Conservation (phyloP, 2,113 vertebrate species). For the Microtus pennsylvanicus region DNA sequence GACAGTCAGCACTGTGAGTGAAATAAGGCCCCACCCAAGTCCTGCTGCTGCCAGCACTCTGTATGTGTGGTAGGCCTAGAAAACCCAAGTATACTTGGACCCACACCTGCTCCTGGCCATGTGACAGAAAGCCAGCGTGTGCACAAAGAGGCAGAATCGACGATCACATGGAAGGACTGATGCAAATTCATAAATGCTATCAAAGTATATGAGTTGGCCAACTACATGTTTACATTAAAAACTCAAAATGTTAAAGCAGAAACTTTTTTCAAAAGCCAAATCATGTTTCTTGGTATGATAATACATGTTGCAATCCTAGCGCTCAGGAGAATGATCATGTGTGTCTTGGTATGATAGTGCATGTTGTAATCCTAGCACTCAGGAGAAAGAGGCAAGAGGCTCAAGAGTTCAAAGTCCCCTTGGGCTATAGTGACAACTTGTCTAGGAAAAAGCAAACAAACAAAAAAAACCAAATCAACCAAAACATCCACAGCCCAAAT, state of each 20-base stretch:
- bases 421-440: background rate
- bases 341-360: too few relatives aligned
- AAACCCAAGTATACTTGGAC: background rate
- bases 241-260: background rate
- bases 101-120: background rate
- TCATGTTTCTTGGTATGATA: background rate
- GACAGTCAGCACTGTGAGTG: background rate
- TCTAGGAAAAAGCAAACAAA: background rate
- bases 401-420: background rate
- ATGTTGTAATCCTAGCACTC: too few relatives aligned
- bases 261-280: constrained; percentile 1
- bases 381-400: background rate
- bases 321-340: too few relatives aligned
- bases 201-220: background rate
- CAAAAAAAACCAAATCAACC: background rate
- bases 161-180: background rate
- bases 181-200: background rate
- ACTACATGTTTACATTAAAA: background rate
- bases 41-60: background rate
- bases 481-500: background rate
- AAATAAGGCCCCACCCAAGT: background rate
- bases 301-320: too few relatives aligned
- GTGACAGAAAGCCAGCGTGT: background rate
- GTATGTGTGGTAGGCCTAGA: background rate
- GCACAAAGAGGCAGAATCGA: background rate